Evolutionary conservation across 2,113 vertebrate species (phyloP), one percentile per base, ranked within the genome.

Genomic region (Mormyrus lacerda): DNA sequence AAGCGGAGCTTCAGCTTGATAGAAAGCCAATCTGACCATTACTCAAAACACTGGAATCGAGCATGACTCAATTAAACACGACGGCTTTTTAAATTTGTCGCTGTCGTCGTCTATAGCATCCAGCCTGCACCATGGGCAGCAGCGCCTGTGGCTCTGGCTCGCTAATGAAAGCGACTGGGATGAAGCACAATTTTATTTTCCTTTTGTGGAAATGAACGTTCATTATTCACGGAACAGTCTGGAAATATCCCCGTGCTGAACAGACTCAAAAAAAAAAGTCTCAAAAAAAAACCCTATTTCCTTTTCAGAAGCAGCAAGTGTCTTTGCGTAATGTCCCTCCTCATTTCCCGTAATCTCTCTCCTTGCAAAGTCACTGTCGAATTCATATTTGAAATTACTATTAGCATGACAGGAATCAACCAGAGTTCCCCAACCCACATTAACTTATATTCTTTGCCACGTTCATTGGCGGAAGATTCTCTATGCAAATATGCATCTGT

Each of bases 11-110:
- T 27, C 24, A 15, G 48, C 50, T 55, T 87, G 85, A 87, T 19
- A 87, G 85, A 53, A 87, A 87, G 85, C 85, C 85, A 87, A 53
- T 51, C 24, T 55, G 48, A 87, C 6, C 31, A 87, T 55, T 87
- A 53, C 85, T 87, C 85, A 87, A 87, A 55, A 39, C 35, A 39
- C 0, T 42, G 10, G 35, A 19, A 13, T 53, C 1, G 31, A 53
- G 31, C 48, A 42, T 19, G 48, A 87, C 27, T 39, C 47, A 87
- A 87, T 87, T 55, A 53, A 35, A 87, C 85, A 39, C 50, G 15
- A 39, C 15, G 6, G n/a, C 15, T 42, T 87, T 44, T 86, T 53
- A 7, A 87, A 53, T 87, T 39, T 1, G 24, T 15, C 19, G 8
- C 48, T 24, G 85, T 55, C 39, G 85, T 42, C 21, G 61, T 31